phyloP scores from a whole-genome alignment of 1,140 invertebrate species.

The Panulirus ornatus region DNA sequence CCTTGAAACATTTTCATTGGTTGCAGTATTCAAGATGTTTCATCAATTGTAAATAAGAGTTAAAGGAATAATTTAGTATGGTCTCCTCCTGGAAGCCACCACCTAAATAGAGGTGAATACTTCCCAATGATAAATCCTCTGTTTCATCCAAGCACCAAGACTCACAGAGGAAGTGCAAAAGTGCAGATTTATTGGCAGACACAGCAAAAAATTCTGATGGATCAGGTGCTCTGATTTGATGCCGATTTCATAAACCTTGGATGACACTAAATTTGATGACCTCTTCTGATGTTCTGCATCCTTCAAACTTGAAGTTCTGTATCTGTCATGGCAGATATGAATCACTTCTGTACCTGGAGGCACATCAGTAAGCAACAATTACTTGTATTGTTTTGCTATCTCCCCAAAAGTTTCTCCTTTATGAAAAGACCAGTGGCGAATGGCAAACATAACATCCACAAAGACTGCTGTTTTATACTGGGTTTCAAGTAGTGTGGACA shows the following conservation, averaged over 20 bases:
- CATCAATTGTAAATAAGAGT: too few species aligned
- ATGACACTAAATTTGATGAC: not conserved
- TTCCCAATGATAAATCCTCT: not conserved
- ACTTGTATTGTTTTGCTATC: constrained; percentile 5
- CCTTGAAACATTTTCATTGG: too few species aligned
- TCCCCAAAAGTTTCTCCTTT: constrained; percentile 23
- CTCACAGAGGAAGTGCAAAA: constrained; percentile 16
- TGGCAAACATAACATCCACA: not conserved
- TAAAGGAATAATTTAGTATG: too few species aligned
- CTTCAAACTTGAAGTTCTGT: not conserved
- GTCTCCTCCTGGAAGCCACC: not conserved
- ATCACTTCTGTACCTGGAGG: not conserved
- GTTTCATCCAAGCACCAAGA: not conserved
- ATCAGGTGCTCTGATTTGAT: not conserved
- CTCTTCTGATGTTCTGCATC: constrained; percentile 1
- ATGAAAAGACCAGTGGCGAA: constrained; percentile 6
- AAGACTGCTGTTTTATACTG: constrained; percentile 13
- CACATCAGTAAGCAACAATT: constrained; percentile 13
- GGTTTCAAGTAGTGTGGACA: too few species aligned
- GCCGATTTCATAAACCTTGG: not conserved
- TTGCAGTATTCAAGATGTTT: too few species aligned
- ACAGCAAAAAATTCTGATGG: constrained; percentile 2
- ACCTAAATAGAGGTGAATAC: not conserved
- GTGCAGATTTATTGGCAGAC: not conserved
- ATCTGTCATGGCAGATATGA: constrained; percentile 9